Conservation (phyloP, 1,140 invertebrate species). For the Druon quercuslanigerum region DNA sequence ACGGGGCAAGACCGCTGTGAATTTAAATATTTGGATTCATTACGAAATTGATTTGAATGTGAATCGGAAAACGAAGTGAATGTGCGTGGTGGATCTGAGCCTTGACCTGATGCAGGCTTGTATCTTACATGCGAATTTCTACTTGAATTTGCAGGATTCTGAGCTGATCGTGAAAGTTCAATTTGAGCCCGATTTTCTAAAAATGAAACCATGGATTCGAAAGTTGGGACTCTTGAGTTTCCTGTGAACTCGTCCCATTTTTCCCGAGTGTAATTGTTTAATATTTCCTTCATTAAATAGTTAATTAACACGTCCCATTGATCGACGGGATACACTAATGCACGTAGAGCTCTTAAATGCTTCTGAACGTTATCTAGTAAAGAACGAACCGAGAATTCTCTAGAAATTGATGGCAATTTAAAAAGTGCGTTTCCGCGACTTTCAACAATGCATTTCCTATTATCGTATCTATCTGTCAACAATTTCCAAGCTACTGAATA, state of each 20-base stretch:
- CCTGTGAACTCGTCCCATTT: background rate
- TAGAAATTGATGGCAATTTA: too few species aligned
- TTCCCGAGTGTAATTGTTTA: too few species aligned
- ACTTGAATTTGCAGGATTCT: background rate
- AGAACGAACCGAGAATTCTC: too few species aligned
- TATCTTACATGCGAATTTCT: background rate
- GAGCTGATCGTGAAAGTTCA: background rate
- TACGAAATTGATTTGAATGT: background rate
- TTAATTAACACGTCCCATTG: too few species aligned
- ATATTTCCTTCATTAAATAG: conserved; percentile 22
- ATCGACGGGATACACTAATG: background rate
- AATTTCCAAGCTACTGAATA: too few species aligned
- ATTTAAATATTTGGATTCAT: background rate
- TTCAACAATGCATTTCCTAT: too few species aligned
- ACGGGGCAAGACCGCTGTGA: background rate
- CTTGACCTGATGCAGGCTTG: background rate
- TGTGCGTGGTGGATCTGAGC: background rate
- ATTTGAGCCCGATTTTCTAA: too few species aligned
- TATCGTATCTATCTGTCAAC: too few species aligned
- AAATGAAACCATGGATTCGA: conserved; percentile 24
- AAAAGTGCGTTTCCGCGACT: too few species aligned
- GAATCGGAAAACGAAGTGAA: background rate
- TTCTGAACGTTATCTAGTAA: too few species aligned
- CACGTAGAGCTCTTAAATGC: conserved; percentile 1
- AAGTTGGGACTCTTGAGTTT: background rate